Evolutionary conservation across 2,888 invertebrate genomes (phyloP), one percentile per base, ranked within the genome.

Genomic region (Drosophila mimica): DNA sequence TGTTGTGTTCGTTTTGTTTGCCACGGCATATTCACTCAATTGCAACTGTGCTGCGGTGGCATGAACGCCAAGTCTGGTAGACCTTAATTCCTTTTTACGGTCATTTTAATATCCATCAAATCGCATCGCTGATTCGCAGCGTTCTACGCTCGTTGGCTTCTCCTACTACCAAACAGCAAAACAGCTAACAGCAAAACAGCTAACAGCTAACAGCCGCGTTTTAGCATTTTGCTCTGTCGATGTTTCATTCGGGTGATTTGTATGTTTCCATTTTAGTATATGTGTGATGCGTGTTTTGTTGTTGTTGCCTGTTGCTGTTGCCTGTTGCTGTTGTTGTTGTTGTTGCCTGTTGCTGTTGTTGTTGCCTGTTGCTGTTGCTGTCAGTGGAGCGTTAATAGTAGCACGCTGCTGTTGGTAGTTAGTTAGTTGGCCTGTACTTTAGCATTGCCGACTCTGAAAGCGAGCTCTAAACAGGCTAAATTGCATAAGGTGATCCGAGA

Each of bases 81-180:
- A 92, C 92, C 92, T 91, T 92, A 92, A 92, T 92, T 92, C 92
- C 92, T 92, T 92, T 92, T 92, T 92, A 92, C 92, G 92, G 92
- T 92, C 92, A 92, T 92, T 92, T 92, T 92, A 91, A 92, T 92
- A 92, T 91, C 91, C 92, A 92, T 91, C 92, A 92, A 92, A 90
- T 91, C 92, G 92, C 88, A 92, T 90, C 92, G 89, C 90, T 92
- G 91, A 89, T 89, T 92, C 83, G 76, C 87, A 76, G 78, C 75
- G 80, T 89, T 89, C 80, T 85, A 88, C 86, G 90, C 86, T 81
- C 76, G 83, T 79, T 86, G 86, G 73, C 64, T 89, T 86, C 79
- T 77, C 62, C 70, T 54, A 51, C 34, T 15, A 25, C 28, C 54
- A 6, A 54, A 54, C 36, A 36, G 36, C 54, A 28, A 28, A 54